Percentiles rank a stretch among this genome's conserved stretches.
These are phyloP conservation scores for Limonius californicus DNA, from an alignment of 1,140 invertebrate genomes.

Conservation along the genomic window DNA sequence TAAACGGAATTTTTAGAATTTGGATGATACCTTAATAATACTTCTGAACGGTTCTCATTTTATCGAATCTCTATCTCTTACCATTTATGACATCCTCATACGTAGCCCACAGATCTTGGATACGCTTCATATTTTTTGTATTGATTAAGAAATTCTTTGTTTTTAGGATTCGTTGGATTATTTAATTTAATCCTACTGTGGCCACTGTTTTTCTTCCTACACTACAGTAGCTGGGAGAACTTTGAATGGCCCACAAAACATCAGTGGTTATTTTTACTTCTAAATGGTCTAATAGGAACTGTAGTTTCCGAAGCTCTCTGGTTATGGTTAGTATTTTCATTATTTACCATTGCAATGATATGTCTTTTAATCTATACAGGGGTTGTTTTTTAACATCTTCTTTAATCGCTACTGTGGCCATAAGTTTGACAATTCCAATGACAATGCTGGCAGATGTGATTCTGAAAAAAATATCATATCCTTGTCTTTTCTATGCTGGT, in stretches of 20 bases:
- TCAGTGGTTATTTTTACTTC: conserved; percentile 72
- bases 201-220: conserved; percentile 81
- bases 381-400: conserved; percentile 88
- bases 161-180: conserved; percentile 84
- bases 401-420: conserved; percentile 75
- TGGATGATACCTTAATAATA: too few relatives aligned
- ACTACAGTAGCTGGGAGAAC: conserved; percentile 70
- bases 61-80: too few relatives aligned
- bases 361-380: conserved; percentile 52
- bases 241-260: conserved; percentile 78
- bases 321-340: conserved; percentile 64
- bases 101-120: too few relatives aligned
- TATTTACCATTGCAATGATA: not conserved
- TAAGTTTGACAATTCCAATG: conserved; percentile 81
- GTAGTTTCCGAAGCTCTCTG: conserved; percentile 82
- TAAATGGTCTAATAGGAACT: conserved; percentile 85
- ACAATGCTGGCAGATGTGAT: conserved; percentile 79
- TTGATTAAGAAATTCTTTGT: too few relatives aligned
- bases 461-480: conserved; percentile 70
- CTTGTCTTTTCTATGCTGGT: conserved; percentile 75
- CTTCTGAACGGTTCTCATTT: too few relatives aligned
- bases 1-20: too few relatives aligned
- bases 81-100: too few relatives aligned
- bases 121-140: too few relatives aligned
- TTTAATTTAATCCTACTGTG: conserved; percentile 78